phyloP scores from a whole-genome alignment of 2,113 vertebrate species.

The Polypterus senegalus region DNA sequence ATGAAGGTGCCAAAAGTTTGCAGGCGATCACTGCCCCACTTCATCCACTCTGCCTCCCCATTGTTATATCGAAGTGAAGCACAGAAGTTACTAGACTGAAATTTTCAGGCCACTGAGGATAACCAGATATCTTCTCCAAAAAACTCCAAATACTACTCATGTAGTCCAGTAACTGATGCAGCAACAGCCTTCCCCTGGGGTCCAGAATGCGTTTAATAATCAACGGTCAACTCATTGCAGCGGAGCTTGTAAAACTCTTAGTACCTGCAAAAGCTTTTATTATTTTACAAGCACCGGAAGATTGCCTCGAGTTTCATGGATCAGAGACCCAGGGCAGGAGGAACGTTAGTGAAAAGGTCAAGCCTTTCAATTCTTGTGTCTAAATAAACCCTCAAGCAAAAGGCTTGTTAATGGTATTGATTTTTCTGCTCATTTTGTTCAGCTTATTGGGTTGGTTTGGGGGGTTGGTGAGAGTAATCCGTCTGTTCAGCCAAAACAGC shows the following conservation, averaged over 20 bases:
- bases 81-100: no score
- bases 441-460: not conserved
- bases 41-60: no score
- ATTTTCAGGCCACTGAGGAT: no score
- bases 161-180: constrained; percentile 12
- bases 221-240: not conserved
- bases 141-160: no score
- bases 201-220: no score
- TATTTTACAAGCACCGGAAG: not conserved
- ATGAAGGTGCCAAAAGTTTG: no score
- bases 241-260: constrained; percentile 2
- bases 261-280: constrained; percentile 2
- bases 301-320: not conserved
- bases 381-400: not conserved
- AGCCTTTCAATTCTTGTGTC: not conserved
- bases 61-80: no score
- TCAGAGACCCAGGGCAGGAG: not conserved
- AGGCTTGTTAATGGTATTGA: constrained; percentile 1
- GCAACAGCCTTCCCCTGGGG: constrained; percentile 11
- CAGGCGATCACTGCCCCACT: no score
- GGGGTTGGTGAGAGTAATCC: not conserved
- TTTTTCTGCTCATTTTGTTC: constrained; percentile 1
- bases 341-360: not conserved
- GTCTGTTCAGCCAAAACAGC: not conserved
- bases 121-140: no score